phyloP scores from a whole-genome alignment of 2,888 invertebrate genomes.

The Maniola hyperantus region DNA sequence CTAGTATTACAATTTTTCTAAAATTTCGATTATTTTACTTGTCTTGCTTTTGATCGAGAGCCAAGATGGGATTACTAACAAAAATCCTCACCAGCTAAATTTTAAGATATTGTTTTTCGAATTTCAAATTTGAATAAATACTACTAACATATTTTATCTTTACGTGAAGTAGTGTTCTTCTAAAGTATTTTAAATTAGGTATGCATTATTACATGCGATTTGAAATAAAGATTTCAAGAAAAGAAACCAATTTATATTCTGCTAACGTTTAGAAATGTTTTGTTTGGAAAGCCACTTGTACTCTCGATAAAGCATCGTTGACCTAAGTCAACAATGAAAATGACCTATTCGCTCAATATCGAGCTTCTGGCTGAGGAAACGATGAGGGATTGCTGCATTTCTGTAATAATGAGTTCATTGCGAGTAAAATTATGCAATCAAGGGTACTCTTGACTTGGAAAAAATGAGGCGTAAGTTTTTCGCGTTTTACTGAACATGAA shows the following conservation, averaged over 20 bases:
- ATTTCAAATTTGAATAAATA: too few species aligned
- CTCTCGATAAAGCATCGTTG: slow-evolving; percentile 11
- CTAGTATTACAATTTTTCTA: neutral
- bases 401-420: slow-evolving; percentile 13
- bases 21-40: neutral
- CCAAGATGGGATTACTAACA: too few species aligned
- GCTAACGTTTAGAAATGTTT: neutral
- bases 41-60: too few species aligned
- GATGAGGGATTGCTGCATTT: slow-evolving; percentile 8
- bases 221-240: neutral
- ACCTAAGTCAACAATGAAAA: slow-evolving; percentile 14
- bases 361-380: neutral
- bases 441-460: neutral
- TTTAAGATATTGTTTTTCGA: too few species aligned
- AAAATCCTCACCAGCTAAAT: too few species aligned
- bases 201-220: neutral
- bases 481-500: neutral
- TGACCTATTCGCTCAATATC: slow-evolving; percentile 13
- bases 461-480: slow-evolving; percentile 9
- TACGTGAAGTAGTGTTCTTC: too few species aligned
- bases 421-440: slow-evolving; percentile 5
- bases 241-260: neutral
- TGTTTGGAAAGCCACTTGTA: slow-evolving; percentile 12
- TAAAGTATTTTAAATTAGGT: too few species aligned
- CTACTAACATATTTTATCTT: too few species aligned